Conservation (phyloP, 2,113 vertebrate genomes). For the Serilophus lunatus region DNA sequence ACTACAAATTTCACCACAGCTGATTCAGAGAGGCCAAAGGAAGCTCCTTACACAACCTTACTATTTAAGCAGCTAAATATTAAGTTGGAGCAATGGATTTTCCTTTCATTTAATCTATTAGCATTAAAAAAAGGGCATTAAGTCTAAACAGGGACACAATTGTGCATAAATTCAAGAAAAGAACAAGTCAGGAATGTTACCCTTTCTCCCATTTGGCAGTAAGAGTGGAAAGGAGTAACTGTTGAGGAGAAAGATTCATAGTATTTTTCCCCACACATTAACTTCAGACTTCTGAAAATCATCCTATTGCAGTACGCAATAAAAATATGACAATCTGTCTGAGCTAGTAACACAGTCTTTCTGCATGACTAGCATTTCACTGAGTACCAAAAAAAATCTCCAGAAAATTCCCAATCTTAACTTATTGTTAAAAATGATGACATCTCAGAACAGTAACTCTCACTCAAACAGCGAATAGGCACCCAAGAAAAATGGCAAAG, state of each 20-base stretch:
- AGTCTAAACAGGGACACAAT: background rate
- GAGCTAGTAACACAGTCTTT: background rate
- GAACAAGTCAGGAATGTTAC: background rate
- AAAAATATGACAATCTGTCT: constrained; percentile 14
- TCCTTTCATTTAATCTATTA: background rate
- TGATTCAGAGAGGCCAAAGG: background rate
- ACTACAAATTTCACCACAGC: background rate
- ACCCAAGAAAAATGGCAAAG: background rate
- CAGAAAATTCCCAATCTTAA: background rate
- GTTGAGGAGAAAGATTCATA: background rate
- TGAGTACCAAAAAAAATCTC: background rate
- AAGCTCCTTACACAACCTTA: background rate
- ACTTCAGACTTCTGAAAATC: background rate
- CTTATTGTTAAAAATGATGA: background rate
- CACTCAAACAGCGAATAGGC: background rate
- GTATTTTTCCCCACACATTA: background rate
- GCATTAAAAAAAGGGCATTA: background rate
- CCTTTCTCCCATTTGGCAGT: background rate
- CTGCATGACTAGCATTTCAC: background rate
- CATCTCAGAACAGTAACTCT: background rate
- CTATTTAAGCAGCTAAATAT: background rate
- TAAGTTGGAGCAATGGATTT: background rate
- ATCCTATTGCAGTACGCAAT: background rate
- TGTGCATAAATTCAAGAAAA: background rate
- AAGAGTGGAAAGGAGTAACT: background rate